A percentile compares a stretch with the other conserved stretches of the same genome.
These are phyloP conservation scores for Rattus rattus DNA, from an alignment of 2,113 vertebrate genomes.

Conservation along the genomic window DNA sequence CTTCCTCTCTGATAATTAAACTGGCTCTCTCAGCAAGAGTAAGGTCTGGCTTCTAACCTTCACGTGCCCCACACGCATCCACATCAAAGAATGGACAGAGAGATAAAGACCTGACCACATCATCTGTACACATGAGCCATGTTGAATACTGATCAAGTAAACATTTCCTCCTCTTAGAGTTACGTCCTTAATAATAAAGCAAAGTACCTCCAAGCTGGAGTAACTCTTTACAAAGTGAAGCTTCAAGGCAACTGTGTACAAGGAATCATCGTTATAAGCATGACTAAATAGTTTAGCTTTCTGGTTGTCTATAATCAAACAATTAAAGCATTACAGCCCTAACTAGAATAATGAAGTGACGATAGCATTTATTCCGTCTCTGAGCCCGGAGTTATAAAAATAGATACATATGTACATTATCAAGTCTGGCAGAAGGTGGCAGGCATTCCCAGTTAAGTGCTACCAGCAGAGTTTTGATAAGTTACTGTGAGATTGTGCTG, in stretches of 20 bases:
- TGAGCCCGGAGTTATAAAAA: constrained; percentile 74
- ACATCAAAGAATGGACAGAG: neutral
- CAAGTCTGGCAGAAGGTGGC: constrained; percentile 79
- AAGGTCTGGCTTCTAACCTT: constrained; percentile 52
- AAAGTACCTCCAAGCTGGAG: neutral
- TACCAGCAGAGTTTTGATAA: constrained; percentile 76
- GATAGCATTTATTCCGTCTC: constrained; percentile 63
- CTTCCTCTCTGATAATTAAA: constrained; percentile 55
- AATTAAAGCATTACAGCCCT: constrained; percentile 55
- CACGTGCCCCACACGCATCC: constrained; percentile 12
- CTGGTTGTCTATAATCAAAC: constrained; percentile 58
- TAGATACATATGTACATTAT: constrained; percentile 64
- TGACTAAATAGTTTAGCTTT: constrained; percentile 28
- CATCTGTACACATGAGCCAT: neutral
- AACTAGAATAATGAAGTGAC: constrained; percentile 65
- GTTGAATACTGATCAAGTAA: constrained; percentile 39
- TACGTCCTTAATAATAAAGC: constrained; percentile 53
- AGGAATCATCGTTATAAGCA: constrained; percentile 37
- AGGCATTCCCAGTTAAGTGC: constrained; percentile 71
- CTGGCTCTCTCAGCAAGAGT: constrained; percentile 4
- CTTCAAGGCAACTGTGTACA: neutral
- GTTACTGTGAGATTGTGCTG: constrained; percentile 77
- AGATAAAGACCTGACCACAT: neutral
- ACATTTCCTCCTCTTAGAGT: constrained; percentile 28
- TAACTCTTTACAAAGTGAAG: constrained; percentile 37